Conservation (phyloP, 2,797 vertebrate genomes). For the Ctenopoma multispine region DNA sequence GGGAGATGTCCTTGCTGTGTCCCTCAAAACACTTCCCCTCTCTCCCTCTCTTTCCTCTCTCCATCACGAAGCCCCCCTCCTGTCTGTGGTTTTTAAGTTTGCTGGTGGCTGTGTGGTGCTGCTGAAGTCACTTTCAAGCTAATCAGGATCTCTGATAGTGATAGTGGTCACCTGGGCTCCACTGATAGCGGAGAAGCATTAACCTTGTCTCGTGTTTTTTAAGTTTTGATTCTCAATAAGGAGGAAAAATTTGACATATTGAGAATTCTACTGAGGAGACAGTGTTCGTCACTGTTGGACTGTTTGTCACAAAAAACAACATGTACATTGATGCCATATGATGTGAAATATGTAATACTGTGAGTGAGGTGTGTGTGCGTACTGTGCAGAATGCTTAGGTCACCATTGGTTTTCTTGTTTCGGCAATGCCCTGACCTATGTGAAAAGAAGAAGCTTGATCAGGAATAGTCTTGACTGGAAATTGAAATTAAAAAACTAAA, state of each 20-base stretch:
- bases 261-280: not conserved
- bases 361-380: too few relatives aligned
- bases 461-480: too few relatives aligned
- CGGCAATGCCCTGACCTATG: too few relatives aligned
- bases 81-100: conserved; percentile 62
- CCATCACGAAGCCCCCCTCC: not conserved
- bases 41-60: not conserved
- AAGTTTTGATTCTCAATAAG: not conserved
- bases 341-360: too few relatives aligned
- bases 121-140: conserved; percentile 49
- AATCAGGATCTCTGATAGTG: conserved; percentile 56
- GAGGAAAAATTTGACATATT: not conserved
- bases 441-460: too few relatives aligned
- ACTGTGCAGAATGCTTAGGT: too few relatives aligned
- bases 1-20: conserved; percentile 75
- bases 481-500: too few relatives aligned
- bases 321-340: not conserved
- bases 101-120: conserved; percentile 22
- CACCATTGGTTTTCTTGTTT: too few relatives aligned
- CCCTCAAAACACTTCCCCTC: conserved; percentile 39
- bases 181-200: conserved; percentile 67
- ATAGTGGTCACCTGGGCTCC: conserved; percentile 68
- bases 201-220: conserved; percentile 20
- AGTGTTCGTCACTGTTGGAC: not conserved
- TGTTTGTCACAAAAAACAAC: not conserved